These are phyloP conservation scores for Temnothorax ravouxi DNA, from an alignment of 2,888 invertebrate genomes.

Conservation along the genomic window DNA sequence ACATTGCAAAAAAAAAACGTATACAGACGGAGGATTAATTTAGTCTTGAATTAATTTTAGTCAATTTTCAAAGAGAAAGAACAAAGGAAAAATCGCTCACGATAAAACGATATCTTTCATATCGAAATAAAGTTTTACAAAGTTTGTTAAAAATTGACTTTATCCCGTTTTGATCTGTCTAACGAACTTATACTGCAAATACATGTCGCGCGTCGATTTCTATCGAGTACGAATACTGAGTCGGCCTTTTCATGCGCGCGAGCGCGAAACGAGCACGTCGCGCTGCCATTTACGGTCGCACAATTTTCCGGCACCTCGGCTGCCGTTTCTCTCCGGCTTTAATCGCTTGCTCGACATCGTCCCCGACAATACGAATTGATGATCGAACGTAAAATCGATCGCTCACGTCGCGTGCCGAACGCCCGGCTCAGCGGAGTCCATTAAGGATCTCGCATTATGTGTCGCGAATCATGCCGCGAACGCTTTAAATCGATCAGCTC, in stretches of 20 bases:
- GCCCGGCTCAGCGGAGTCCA: slow-evolving; percentile 34
- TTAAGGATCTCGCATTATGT: slow-evolving; percentile 53
- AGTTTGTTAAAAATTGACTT: slow-evolving; percentile 8
- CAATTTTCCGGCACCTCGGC: slow-evolving; percentile 51
- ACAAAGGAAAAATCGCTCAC: background rate
- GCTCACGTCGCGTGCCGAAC: slow-evolving; percentile 45
- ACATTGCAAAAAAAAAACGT: too few relatives aligned
- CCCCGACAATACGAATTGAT: slow-evolving; percentile 54
- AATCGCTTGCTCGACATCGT: slow-evolving; percentile 56
- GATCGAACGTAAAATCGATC: slow-evolving; percentile 55
- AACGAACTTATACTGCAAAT: slow-evolving; percentile 21
- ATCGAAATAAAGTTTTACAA: background rate
- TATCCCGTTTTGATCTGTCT: background rate
- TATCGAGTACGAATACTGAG: slow-evolving; percentile 36
- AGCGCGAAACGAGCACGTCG: slow-evolving; percentile 49
- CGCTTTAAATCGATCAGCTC: slow-evolving; percentile 34
- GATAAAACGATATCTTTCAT: background rate
- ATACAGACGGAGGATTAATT: background rate
- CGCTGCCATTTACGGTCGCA: slow-evolving; percentile 50
- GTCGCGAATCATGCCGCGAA: slow-evolving; percentile 42
- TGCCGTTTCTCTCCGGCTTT: slow-evolving; percentile 52
- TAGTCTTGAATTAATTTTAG: background rate
- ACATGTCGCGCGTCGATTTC: slow-evolving; percentile 36
- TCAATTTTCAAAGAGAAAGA: background rate
- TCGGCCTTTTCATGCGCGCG: slow-evolving; percentile 42